Evolutionary conservation across 2,888 invertebrate genomes (phyloP).

Genomic region (Cephus pulcher): DNA sequence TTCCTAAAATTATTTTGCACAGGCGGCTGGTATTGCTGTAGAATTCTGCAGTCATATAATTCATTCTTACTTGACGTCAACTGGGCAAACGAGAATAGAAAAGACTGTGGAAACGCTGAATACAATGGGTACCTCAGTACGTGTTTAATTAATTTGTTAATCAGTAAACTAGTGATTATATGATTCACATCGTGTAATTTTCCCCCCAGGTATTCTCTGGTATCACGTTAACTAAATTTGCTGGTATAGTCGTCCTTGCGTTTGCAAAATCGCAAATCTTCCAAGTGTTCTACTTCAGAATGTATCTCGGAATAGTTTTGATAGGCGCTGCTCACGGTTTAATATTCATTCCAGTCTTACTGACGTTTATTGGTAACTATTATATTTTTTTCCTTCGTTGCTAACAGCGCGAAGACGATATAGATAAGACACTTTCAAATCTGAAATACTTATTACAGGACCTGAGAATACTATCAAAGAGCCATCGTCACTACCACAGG

Average conservation of each 20-base stretch:
- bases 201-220: conserved; percentile 84
- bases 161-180: not conserved
- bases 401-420: too few relatives aligned
- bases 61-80: conserved; percentile 75
- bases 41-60: conserved; percentile 96
- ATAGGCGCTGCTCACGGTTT: conserved; percentile 93
- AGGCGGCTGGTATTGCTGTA: conserved; percentile 93
- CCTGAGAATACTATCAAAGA: too few relatives aligned
- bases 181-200: not conserved
- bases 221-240: conserved; percentile 94
- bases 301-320: conserved; percentile 94
- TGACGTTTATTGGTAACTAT: conserved; percentile 79
- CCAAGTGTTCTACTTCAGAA: conserved; percentile 93
- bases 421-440: too few relatives aligned
- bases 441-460: too few relatives aligned
- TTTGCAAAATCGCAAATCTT: conserved; percentile 95
- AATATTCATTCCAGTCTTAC: conserved; percentile 89
- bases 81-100: conserved; percentile 66
- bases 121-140: conserved; percentile 86
- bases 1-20: conserved; percentile 37
- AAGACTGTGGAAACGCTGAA: conserved; percentile 81
- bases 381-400: not conserved
- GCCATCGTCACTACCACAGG: too few relatives aligned
- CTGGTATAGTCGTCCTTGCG: conserved; percentile 88
- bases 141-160: conserved; percentile 45